Evolutionary conservation across 1,140 invertebrate species (phyloP).

Genomic region (Chelonus insularis): DNA sequence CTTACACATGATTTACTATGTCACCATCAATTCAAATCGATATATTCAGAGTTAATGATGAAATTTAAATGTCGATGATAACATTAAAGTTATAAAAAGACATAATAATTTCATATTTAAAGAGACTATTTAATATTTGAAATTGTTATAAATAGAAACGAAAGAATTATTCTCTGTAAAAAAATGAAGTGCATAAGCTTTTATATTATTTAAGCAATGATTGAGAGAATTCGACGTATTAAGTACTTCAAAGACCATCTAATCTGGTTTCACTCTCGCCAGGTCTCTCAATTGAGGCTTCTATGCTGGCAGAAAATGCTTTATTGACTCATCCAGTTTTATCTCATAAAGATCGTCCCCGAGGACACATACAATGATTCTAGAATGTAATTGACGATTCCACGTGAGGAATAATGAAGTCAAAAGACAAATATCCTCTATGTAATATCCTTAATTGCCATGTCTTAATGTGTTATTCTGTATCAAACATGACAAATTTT

Average conservation of each 20-base stretch:
- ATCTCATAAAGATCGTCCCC: slow-evolving; percentile 14
- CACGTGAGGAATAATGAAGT: slow-evolving; percentile 5
- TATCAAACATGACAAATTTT: background rate
- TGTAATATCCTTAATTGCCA: background rate
- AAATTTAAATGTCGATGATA: too few species aligned
- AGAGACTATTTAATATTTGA: too few species aligned
- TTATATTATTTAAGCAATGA: background rate
- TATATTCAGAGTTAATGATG: too few species aligned
- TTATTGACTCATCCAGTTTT: slow-evolving; percentile 20
- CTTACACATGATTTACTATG: too few species aligned
- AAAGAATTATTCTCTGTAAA: background rate
- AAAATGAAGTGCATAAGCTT: too few species aligned
- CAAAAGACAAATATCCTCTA: background rate
- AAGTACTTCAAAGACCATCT: slow-evolving; percentile 21
- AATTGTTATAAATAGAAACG: background rate
- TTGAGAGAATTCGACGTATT: slow-evolving; percentile 12
- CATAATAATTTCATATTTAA: too few species aligned
- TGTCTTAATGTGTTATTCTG: background rate
- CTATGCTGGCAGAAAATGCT: slow-evolving; percentile 4
- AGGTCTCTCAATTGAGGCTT: slow-evolving; percentile 23
- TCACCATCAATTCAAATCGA: too few species aligned
- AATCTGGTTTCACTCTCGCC: slow-evolving; percentile 11
- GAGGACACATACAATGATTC: slow-evolving; percentile 10
- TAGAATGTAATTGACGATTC: slow-evolving; percentile 9
- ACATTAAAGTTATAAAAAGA: too few species aligned